Conservation (phyloP, 2,113 vertebrate genomes). For the Indicator indicator region DNA sequence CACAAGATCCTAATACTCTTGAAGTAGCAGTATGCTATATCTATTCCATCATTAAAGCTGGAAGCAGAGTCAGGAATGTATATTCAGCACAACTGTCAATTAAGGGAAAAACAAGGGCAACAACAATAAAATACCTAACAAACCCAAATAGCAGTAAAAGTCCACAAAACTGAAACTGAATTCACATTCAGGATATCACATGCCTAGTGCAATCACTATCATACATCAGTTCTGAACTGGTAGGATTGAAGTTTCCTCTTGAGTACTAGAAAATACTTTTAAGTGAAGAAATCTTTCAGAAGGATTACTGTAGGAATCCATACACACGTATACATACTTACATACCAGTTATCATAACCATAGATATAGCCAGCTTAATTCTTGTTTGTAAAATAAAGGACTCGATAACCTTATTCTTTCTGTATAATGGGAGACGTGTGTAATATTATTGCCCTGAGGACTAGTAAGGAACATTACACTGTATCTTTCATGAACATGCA, state of each 20-base stretch:
- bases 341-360: neutral
- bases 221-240: neutral
- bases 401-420: neutral
- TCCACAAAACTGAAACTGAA: neutral
- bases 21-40: neutral
- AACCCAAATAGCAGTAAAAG: neutral
- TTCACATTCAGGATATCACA: neutral
- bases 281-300: neutral
- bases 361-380: neutral
- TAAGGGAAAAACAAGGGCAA: neutral
- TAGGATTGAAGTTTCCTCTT: neutral
- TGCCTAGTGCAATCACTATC: neutral
- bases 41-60: neutral
- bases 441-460: neutral
- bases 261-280: neutral
- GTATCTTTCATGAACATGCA: neutral
- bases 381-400: neutral
- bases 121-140: neutral
- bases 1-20: neutral
- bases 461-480: neutral
- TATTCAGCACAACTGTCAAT: neutral
- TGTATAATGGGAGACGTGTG: neutral
- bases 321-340: neutral
- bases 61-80: neutral
- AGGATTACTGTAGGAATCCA: neutral